Base-by-base conservation (phyloP, 2,888 invertebrate species). In the Ischnus inquisitorius region DNA sequence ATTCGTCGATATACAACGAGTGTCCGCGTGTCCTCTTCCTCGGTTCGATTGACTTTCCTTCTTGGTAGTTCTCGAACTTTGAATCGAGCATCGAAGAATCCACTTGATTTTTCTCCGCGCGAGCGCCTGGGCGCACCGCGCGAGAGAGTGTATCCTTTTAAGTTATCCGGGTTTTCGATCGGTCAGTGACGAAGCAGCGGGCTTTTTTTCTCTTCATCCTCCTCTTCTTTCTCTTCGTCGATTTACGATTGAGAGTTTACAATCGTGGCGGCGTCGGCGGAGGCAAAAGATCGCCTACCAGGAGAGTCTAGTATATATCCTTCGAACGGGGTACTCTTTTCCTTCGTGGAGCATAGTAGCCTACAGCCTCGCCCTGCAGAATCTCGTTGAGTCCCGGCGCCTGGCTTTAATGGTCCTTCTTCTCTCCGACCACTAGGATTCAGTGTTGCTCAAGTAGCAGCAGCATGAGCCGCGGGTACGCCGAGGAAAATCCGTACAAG, bases 211-310 rank as follows among this genome's bases (percentile, higher is more conserved):
- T 43, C 2, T 64, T 64, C 25, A 14, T 43, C 10, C 64, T 62
- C 25, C n/a, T 68, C 76, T 54, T 67, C 16, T 54, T 6, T n/a
- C 1, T 34, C n/a, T 51, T 81, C 83, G 87, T 83, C 84, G 86
- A 83, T 86, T 80, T 82, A 85, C 68, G 82, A 85, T 83, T 82
- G 77, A 82, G 72, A 82, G 65, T 78, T 77, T 72, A 72, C 57
- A 57, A 72, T 76, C 39, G 48, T 19, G 48, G 39, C 48, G 62
- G 67, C 54, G 76, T 67, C 60, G 72, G 75, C 79, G 60, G 46
- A 75, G 69, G 57, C 69, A 83, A 83, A 83, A 79, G 64, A 71
- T 76, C 57, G 41, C 34, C 22, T 34, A 25, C 28, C 28, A 46
- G 54, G 19, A 19, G 69, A 69, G 28, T 65, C 57, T 41, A 43